A percentile compares a stretch with the other conserved stretches of the same genome.
Conservation (phyloP, 2,888 invertebrate species). For the Drosophila picticornis region DNA sequence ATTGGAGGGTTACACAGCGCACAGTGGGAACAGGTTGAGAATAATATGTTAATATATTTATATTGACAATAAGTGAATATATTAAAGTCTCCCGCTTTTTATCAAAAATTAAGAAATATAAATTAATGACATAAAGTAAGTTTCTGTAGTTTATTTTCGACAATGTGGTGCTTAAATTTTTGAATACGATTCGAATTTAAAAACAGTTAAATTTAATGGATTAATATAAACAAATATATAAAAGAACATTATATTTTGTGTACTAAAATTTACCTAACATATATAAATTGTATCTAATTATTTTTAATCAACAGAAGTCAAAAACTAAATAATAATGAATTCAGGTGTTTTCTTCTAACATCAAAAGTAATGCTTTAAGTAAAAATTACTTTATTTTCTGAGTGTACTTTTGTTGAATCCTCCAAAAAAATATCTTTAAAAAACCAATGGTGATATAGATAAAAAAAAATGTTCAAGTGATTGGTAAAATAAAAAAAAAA, state of each 20-base stretch:
- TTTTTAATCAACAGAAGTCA: neutral
- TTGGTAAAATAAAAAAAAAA: neutral
- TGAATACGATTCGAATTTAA: neutral
- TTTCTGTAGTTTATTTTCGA: neutral
- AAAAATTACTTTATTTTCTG: too few relatives aligned
- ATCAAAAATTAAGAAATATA: neutral
- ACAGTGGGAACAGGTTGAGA: slow-evolving; percentile 29
- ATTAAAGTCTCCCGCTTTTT: too few relatives aligned
- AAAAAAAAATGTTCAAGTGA: neutral
- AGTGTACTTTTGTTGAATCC: neutral
- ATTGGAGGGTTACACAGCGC: slow-evolving; percentile 48
- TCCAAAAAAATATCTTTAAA: rapidly evolving
- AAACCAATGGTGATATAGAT: neutral
- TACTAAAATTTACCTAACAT: rapidly evolving
- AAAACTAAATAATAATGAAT: neutral
- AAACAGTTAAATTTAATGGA: rapidly evolving
- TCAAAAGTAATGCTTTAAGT: neutral
- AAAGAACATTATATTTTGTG: rapidly evolving
- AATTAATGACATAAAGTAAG: neutral
- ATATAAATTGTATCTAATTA: neutral
- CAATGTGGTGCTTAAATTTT: neutral
- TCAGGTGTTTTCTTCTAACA: neutral
- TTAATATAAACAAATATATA: neutral
- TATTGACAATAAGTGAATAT: neutral
- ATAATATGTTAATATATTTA: neutral